Percentiles rank a stretch among this genome's conserved stretches.
Evolutionary conservation across 2,797 vertebrate species (phyloP).

Genomic region (Mycteria americana): DNA sequence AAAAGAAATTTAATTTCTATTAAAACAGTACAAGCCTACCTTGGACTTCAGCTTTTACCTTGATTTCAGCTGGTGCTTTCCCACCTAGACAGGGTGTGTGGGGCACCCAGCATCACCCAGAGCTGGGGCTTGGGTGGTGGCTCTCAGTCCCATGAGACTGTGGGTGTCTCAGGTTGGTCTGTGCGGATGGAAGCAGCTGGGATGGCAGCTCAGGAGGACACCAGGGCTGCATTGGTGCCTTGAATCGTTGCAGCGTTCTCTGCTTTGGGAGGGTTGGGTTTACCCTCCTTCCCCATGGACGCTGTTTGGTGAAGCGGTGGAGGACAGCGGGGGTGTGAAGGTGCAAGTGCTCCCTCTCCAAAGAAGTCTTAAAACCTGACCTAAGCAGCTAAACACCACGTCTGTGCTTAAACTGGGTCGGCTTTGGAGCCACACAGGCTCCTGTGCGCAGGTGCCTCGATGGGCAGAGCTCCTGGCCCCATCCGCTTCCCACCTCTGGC

Average conservation of each 20-base stretch:
- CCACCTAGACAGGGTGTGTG: background rate
- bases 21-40: background rate
- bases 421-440: background rate
- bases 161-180: background rate
- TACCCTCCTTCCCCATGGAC: background rate
- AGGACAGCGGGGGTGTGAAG: too few relatives aligned
- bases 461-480: background rate
- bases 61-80: background rate
- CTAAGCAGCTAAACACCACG: background rate
- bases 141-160: background rate
- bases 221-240: rapidly evolving
- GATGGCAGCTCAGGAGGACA: background rate
- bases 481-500: background rate
- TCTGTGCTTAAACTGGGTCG: background rate
- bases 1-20: background rate
- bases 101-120: background rate
- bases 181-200: background rate
- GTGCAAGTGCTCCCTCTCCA: background rate
- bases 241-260: rapidly evolving
- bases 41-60: background rate
- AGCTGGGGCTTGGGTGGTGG: background rate
- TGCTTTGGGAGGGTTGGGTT: background rate
- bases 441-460: background rate
- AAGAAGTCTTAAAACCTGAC: background rate
- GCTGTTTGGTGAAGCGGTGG: rapidly evolving